Conservation (phyloP, 2,888 invertebrate species). For the Cenopis cana region DNA sequence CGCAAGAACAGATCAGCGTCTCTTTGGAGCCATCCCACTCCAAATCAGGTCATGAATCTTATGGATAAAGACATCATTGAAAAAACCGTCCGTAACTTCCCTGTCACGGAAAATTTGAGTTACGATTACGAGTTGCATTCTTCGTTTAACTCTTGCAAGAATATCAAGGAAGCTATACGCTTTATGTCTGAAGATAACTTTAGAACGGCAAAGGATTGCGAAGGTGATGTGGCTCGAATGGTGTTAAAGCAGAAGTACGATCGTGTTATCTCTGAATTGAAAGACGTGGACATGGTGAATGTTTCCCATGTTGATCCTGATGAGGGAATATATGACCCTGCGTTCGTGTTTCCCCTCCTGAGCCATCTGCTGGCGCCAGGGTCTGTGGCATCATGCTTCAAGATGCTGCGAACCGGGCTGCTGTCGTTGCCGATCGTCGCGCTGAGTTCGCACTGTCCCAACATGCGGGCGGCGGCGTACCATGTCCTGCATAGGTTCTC, state of each 20-base stretch:
- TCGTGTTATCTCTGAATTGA: constrained; percentile 51
- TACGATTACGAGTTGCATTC: constrained; percentile 70
- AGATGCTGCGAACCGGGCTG: constrained; percentile 88
- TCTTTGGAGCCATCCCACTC: constrained; percentile 89
- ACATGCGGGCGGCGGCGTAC: constrained; percentile 89
- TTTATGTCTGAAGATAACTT: constrained; percentile 58
- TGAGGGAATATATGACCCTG: constrained; percentile 90
- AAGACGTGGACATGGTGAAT: constrained; percentile 56
- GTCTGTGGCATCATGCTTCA: constrained; percentile 89
- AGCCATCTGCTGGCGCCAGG: constrained; percentile 90
- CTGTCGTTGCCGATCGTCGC: constrained; percentile 89
- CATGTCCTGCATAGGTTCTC: constrained; percentile 90
- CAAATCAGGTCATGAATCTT: constrained; percentile 89
- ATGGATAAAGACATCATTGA: constrained; percentile 87
- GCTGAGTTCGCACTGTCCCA: constrained; percentile 87
- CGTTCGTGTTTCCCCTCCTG: constrained; percentile 92
- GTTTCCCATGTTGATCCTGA: constrained; percentile 60
- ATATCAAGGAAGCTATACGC: constrained; percentile 53
- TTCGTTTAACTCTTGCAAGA: constrained; percentile 49
- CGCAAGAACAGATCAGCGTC: constrained; percentile 81
- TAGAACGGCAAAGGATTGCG: constrained; percentile 56
- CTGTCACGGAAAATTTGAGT: constrained; percentile 86
- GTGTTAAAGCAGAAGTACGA: constrained; percentile 58
- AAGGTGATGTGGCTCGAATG: constrained; percentile 57
- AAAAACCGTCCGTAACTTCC: constrained; percentile 89